A percentile compares a stretch with the other conserved stretches of the same genome.
These are phyloP conservation scores for Elephantulus edwardii DNA, from an alignment of 2,113 vertebrate species.

Conservation along the genomic window DNA sequence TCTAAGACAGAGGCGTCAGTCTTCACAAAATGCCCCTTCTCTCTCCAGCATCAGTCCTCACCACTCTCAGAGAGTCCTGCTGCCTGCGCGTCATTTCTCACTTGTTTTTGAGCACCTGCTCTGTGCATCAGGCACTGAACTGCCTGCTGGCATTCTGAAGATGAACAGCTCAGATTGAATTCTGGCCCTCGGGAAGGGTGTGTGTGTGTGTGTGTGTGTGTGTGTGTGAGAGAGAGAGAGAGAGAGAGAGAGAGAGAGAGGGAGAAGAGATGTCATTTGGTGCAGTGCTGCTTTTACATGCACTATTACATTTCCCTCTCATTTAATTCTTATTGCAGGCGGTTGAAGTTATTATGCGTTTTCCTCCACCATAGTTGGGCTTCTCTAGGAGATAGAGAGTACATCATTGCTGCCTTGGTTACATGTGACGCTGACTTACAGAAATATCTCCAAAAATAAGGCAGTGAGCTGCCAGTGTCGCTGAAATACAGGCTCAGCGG, in stretches of 20 bases:
- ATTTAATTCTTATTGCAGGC: not conserved
- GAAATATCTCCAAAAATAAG: not conserved
- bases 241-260: too few relatives aligned
- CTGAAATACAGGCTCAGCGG: not conserved
- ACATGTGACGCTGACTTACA: not conserved
- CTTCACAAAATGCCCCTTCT: too few relatives aligned
- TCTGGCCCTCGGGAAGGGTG: not conserved
- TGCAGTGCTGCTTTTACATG: not conserved
- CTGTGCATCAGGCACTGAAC: not conserved
- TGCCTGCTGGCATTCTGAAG: not conserved
- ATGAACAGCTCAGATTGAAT: not conserved
- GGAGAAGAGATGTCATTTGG: not conserved
- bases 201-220: not conserved
- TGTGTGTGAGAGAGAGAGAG: too few relatives aligned
- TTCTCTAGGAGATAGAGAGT: conserved; percentile 17
- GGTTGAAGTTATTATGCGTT: not conserved
- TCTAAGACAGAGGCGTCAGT: too few relatives aligned
- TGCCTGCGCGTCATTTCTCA: not conserved
- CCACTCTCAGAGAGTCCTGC: not conserved
- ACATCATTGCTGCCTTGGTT: not conserved
- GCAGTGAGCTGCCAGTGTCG: not conserved
- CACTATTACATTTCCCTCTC: not conserved
- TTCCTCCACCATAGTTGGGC: conserved; percentile 7
- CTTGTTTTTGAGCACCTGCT: not conserved
- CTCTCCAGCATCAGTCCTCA: too few relatives aligned